Evolutionary conservation across 2,888 invertebrate genomes (phyloP), one percentile per base, ranked within the genome.

Genomic region (Resseliella maxima): DNA sequence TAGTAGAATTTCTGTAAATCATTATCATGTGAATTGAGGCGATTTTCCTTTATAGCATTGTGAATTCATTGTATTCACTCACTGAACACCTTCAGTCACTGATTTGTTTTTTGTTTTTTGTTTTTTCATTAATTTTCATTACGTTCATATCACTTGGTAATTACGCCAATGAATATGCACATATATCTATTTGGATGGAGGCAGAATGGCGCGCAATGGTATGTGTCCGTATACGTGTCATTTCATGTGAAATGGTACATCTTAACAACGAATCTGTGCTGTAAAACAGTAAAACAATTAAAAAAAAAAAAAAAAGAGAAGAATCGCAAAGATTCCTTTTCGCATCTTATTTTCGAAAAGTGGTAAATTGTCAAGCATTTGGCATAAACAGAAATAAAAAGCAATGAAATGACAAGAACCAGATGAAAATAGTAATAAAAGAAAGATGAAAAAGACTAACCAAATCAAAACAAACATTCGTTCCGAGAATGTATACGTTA

Each of bases 21-120:
- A 72, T 72, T 72, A 72, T 31, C 72, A 72, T 72, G 72, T 35
- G 72, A 72, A 72, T 72, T 72, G 72, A 72, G 72, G 72, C 72
- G 35, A 72, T 72, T 72, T 72, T 12, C 59, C 24, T 59, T 59
- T 59, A 10, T n/a, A 8, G 24, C 59, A 31, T 12, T 50, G 6
- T 35, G 72, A 31, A 72, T 72, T 72, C 72, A 72, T 72, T 59
- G 59, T 59, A 15, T 59, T 59, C 59, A 59, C 24, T 72, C 72
- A 72, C 72, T 72, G 10, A 31, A 15, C 35, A 21, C 50, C 6
- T 12, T 59, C 24, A 24, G 12, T 24, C 59, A 24, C 24, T 50
- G 59, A 27, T 59, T 59, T 27, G 5, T 59, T n/a, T 12, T 6
- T 59, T 27, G 5, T 24, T 59, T 35, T 15, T 1, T 72, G 31